Evolutionary conservation across 2,888 invertebrate genomes (phyloP).

Genomic region (Sthenelais limicola): DNA sequence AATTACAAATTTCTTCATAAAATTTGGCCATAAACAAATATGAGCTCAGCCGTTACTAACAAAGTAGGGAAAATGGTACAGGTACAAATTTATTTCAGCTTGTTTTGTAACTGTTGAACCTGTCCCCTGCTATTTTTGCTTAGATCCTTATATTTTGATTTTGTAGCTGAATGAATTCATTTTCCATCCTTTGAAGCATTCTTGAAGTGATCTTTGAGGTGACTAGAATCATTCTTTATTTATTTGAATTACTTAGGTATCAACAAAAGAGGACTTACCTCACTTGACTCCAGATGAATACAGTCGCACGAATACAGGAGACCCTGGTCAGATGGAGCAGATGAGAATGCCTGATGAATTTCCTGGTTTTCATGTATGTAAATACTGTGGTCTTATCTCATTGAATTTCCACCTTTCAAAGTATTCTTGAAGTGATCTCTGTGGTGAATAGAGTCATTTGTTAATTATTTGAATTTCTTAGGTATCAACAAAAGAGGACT

Average conservation of each 20-base stretch:
- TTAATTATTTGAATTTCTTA: too few relatives aligned
- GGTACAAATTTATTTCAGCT: not conserved
- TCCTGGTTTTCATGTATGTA: too few relatives aligned
- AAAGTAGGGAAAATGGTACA: not conserved
- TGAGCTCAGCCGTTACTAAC: not conserved
- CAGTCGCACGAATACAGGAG: not conserved
- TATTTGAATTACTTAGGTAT: too few relatives aligned
- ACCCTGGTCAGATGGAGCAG: constrained; percentile 8
- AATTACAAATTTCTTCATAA: too few relatives aligned
- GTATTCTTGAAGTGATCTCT: too few relatives aligned
- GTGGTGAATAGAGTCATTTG: too few relatives aligned
- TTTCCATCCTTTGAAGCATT: not conserved
- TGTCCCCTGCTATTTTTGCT: not conserved
- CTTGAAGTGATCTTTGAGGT: not conserved
- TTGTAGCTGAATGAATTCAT: not conserved
- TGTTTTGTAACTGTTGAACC: not conserved
- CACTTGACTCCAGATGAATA: not conserved
- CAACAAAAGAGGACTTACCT: constrained; percentile 10
- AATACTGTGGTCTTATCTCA: too few relatives aligned
- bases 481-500: not conserved
- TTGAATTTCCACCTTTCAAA: too few relatives aligned
- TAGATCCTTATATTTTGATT: not conserved
- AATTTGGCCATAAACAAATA: not conserved
- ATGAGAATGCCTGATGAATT: not conserved
- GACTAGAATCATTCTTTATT: too few relatives aligned